Evolutionary conservation across 2,797 vertebrate genomes (phyloP), one percentile per base, ranked within the genome.

Genomic region (Poeciliopsis infans): DNA sequence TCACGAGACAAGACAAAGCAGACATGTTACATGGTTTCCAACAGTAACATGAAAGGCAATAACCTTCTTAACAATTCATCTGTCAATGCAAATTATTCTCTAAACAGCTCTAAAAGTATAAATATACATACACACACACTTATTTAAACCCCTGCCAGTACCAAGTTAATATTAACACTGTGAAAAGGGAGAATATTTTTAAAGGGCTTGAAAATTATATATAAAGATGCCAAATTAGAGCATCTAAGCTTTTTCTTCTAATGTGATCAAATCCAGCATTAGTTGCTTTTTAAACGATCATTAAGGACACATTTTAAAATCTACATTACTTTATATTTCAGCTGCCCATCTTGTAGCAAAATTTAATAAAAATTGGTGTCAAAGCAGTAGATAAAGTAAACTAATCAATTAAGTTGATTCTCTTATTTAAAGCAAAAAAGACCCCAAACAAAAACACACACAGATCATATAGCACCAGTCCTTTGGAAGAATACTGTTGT

Each of bases 11-110:
- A 81, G 61, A 80, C 71, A 68, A 73, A 84, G 70, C 80, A 13
- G 74, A 83, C 55, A 79, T 18, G 57, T 90, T 93, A 91, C 93
- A 89, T 86, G 89, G 87, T 85, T 46, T 41, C 74, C 15, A 85
- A 82, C 36, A 74, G 18, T 43, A 68, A 80, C 78, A 78, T 25
- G 23, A 85, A 83, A 82, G 46, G 71, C 49, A 47, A 75, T 74
- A 78, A 71, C 73, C 41, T 25, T 76, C 46, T 59, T 39, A 20
- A 83, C 79, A 82, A 79, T 70, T 74, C 68, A 75, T 41, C 31
- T 7, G 1, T 82, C 64, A 25, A 78, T 78, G 18, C 72, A 79
- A 82, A 59, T 39, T 47, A 49, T 0, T 76, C 36, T 10, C 47
- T 61, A 78, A 18, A 68, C 75, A 76, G 0, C 12, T 61, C 71